A percentile compares a stretch with the other conserved stretches of the same genome.
Evolutionary conservation across 92 coral and sea anemone species (phyloP).

Genomic region (Meandrina meandrites): DNA sequence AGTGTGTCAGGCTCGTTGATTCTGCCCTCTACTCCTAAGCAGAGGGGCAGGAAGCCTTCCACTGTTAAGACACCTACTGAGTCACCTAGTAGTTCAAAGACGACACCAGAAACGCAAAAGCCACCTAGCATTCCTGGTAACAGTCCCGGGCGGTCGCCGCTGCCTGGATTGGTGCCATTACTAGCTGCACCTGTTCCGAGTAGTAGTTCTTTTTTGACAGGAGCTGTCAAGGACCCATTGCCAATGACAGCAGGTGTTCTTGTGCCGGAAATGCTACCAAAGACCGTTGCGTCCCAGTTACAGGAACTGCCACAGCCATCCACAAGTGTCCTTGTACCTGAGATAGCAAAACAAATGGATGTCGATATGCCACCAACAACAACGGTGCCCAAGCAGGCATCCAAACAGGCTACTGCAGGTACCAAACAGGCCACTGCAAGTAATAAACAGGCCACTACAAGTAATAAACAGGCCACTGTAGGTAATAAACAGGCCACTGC

Average conservation of each 20-base stretch:
- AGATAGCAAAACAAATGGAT: slow-evolving; percentile 19
- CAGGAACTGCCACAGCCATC: slow-evolving; percentile 31
- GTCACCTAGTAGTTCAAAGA: slow-evolving; percentile 33
- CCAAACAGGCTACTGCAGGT: too few relatives aligned
- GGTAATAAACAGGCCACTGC: too few relatives aligned
- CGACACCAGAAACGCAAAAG: slow-evolving; percentile 42
- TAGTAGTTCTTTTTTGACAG: slow-evolving; percentile 22
- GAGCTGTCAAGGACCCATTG: slow-evolving; percentile 5
- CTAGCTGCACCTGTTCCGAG: slow-evolving; percentile 48
- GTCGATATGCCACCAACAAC: slow-evolving; percentile 10
- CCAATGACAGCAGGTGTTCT: slow-evolving; percentile 12
- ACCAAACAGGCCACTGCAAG: too few relatives aligned
- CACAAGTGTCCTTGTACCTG: slow-evolving; percentile 24
- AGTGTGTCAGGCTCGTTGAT: slow-evolving; percentile 24
- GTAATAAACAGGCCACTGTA: too few relatives aligned
- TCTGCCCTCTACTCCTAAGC: slow-evolving; percentile 63
- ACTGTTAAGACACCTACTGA: slow-evolving; percentile 62
- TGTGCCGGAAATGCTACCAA: slow-evolving; percentile 36
- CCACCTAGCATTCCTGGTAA: slow-evolving; percentile 1
- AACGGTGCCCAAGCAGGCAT: neutral
- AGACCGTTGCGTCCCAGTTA: slow-evolving; percentile 34
- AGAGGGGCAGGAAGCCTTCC: slow-evolving; percentile 89
- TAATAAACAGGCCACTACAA: too few relatives aligned
- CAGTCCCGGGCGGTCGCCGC: slow-evolving; percentile 30
- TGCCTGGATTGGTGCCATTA: slow-evolving; percentile 34